A percentile compares a stretch with the other conserved stretches of the same genome.
phyloP scores from a whole-genome alignment of 1,140 invertebrate species.

The Sinella curviseta region DNA sequence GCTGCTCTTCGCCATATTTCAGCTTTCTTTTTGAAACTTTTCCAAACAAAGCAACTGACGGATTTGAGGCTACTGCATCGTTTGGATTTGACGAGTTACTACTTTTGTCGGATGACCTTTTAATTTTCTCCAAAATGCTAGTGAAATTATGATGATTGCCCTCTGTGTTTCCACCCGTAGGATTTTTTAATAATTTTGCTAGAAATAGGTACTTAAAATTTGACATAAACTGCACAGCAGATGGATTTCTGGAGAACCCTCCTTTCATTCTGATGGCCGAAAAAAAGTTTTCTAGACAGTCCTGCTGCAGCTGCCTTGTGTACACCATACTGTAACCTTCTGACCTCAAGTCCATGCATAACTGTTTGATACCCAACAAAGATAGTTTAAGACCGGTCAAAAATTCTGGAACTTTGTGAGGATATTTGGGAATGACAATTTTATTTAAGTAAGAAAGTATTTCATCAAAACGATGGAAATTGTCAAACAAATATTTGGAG shows the following conservation, averaged over 20 bases:
- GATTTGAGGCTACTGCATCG: background rate
- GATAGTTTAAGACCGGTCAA: background rate
- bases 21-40: background rate
- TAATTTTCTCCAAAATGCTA: background rate
- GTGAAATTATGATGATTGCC: background rate
- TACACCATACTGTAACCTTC: background rate
- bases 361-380: background rate
- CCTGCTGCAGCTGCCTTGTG: background rate
- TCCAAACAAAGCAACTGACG: background rate
- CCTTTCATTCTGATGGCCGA: background rate
- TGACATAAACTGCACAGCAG: background rate
- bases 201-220: background rate
- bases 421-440: background rate
- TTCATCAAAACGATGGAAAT: background rate
- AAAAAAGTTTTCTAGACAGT: background rate
- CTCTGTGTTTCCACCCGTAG: background rate
- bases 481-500: background rate
- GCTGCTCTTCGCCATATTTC: background rate
- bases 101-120: background rate
- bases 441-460: background rate
- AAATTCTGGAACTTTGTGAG: background rate
- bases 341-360: background rate
- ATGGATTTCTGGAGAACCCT: background rate
- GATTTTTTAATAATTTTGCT: background rate
- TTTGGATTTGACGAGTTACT: background rate